Evolutionary conservation across 2,888 invertebrate species (phyloP), one percentile per base, ranked within the genome.

Genomic region (Abscondita cerata): DNA sequence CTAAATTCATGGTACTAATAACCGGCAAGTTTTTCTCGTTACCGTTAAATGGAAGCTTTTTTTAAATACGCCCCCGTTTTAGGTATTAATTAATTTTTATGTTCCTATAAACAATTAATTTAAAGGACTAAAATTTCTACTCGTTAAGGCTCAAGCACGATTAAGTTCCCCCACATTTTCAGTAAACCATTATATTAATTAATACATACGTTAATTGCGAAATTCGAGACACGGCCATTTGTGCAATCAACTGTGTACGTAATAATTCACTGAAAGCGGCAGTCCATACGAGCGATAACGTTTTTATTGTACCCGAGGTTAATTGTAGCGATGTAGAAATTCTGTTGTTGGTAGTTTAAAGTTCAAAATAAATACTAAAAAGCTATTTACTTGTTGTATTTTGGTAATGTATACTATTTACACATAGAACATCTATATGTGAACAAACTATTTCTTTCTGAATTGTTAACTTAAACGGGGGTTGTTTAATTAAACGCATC

Each of bases 271-370:
- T 63, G 62, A 69, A 71, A 71, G 70, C 74, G 68, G 68, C 64
- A 68, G 66, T 62, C 52, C 57, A 70, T 70, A 68, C 63, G 61
- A 62, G 70, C 64, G 72, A 72, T 71, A 72, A 70, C 72, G 72
- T 73, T 74, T 73, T 74, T 74, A 73, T 69, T 66, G 67, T 64
- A 62, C 62, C 68, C 68, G 71, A 69, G 70, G 70, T 70, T 70
- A 70, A 70, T 69, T 68, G 65, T 64, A 56, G 69, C 69, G 68
- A 72, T 70, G 70, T 68, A 70, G 69, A 68, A 56, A 56, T 50
- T 38, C 25, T 25, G 25, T 44, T 59, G 38, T 53, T 51, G 31
- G 34, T 46, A 46, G 15, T 48, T 48, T 11, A 8, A 11, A 61
- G 15, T 48, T 48, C 13, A 33, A 20, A 55, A 55, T 51, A 61